Conservation (phyloP, 1,140 invertebrate genomes). For the Drosophila prosaltans region DNA sequence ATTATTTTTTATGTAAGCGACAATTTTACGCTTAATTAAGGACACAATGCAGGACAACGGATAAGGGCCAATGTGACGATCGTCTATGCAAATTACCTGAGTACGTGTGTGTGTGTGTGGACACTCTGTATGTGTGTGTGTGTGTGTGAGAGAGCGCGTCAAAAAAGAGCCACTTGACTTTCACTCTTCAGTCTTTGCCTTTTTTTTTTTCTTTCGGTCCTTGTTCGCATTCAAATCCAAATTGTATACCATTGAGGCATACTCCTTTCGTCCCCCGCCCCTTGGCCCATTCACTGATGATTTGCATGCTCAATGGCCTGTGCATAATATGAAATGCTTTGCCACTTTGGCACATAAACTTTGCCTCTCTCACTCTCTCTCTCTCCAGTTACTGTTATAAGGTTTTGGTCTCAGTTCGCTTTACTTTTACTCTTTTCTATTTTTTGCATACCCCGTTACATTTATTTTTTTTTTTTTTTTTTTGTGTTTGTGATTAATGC, state of each 20-base stretch:
- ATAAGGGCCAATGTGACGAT: constrained; percentile 41
- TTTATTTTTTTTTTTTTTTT: constrained; percentile 35
- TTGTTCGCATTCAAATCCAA: constrained; percentile 14
- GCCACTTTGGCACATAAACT: constrained; percentile 56
- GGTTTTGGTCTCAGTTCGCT: background rate
- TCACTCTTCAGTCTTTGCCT: constrained; percentile 51
- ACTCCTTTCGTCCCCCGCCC: background rate
- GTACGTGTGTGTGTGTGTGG: background rate
- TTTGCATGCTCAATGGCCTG: constrained; percentile 59
- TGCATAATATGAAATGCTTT: constrained; percentile 35
- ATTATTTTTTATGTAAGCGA: constrained; percentile 43
- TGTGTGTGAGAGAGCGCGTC: constrained; percentile 40
- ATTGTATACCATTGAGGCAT: background rate
- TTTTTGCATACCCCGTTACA: constrained; percentile 42
- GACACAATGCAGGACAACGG: constrained; percentile 34
- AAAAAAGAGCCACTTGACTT: constrained; percentile 70
- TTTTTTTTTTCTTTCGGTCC: constrained; percentile 5
- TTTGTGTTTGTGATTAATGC: constrained; percentile 65
- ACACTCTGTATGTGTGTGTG: background rate
- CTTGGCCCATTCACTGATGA: constrained; percentile 17
- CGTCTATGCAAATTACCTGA: constrained; percentile 67
- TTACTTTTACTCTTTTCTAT: constrained; percentile 6
- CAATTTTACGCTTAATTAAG: constrained; percentile 79
- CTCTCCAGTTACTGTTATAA: background rate
- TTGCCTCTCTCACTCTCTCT: constrained; percentile 16